A percentile compares a stretch with the other conserved stretches of the same genome.
Evolutionary conservation across 2,888 invertebrate genomes (phyloP).

Genomic region (Xestia c-nigrum): DNA sequence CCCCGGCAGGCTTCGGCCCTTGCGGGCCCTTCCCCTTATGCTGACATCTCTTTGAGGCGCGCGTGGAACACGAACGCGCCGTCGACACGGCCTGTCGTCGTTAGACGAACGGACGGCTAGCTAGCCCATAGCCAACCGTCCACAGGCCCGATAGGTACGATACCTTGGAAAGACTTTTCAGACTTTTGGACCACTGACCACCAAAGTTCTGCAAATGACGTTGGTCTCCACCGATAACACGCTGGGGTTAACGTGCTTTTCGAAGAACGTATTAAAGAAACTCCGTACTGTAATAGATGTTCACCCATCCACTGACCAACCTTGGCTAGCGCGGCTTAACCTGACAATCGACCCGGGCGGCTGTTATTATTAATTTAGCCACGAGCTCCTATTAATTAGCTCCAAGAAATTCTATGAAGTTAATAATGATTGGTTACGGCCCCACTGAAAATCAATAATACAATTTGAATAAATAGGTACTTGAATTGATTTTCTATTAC

Average conservation of each 20-base stretch:
- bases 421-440: slow-evolving; percentile 39
- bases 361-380: background rate
- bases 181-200: background rate
- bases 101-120: no score
- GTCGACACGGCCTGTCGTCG: no score
- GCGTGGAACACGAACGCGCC: no score
- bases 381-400: background rate
- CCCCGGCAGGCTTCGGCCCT: no score
- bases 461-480: slow-evolving; percentile 51
- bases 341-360: background rate
- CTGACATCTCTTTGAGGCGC: no score
- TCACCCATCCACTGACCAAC: background rate
- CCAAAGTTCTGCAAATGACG: background rate
- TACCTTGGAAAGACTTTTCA: background rate
- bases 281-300: background rate
- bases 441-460: slow-evolving; percentile 38
- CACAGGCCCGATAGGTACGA: no score
- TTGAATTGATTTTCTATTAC: slow-evolving; percentile 42
- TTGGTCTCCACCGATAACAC: no score
- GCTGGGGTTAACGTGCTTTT: background rate
- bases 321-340: background rate
- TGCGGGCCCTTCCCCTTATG: no score
- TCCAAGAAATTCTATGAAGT: background rate
- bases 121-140: no score
- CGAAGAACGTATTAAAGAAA: background rate